Base-by-base conservation (phyloP, 1,140 invertebrate species). In the Diplogasteroides magnus region DNA sequence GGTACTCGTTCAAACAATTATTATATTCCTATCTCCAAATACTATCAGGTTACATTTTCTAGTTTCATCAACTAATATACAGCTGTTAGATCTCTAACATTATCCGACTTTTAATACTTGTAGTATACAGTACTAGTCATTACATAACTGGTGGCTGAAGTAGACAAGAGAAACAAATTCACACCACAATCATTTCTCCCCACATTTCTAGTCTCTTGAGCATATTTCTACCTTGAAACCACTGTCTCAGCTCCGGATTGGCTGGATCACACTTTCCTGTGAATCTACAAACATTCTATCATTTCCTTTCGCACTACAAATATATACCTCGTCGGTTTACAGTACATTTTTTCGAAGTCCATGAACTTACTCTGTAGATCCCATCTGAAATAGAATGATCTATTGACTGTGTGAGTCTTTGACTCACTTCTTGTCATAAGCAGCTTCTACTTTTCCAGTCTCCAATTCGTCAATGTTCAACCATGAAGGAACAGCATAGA, bases 161-260 rank as follows among this genome's bases (percentile, higher is more conserved):
- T n/a, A n/a, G n/a, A n/a, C n/a, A n/a, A n/a, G 59, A 25, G 25
- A 25, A 61, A 13, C 13, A 26, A 25, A 26, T 56, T 66, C 70
- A 78, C 67, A 79, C 74, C 37, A 81, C 79, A 61, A 77, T 81
- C 70, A 82, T 68, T 28, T 78, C 76, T 14, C 76, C 74, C 80
- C 79, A 81, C 31, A 57, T 61, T 23, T 73, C 68, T 37, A 81
- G 63, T 25, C 76, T 67, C 64, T 81, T 81, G 58, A 57, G 68
- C 62, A 64, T 64, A 56, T 72, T 71, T 64, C 71, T 71, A 15
- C 59, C 58, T 31, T 73, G 61, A 64, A 81, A 82, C 76, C 81
- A 81, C 2, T 59, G 74, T 55, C 68, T 68, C 79, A 81, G 82
- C 59, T 74, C 75, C 13, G 74, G 63, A 63, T 69, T 67, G 23